Evolutionary conservation across 2,888 invertebrate genomes (phyloP).

Genomic region (Andrena marginata): DNA sequence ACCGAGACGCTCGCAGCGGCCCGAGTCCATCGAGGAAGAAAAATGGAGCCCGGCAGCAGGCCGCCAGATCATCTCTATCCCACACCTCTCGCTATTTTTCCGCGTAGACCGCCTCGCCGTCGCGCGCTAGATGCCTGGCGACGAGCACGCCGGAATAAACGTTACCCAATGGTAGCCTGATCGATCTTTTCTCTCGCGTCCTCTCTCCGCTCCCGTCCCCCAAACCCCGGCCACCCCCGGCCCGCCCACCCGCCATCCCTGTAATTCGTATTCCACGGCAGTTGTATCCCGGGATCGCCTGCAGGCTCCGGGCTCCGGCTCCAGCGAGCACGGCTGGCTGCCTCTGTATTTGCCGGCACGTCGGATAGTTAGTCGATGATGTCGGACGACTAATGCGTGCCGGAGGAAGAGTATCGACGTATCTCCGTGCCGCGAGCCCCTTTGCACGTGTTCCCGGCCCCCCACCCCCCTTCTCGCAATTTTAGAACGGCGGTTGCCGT

Average conservation of each 20-base stretch:
- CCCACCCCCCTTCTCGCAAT: conserved; percentile 51
- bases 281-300: conserved; percentile 71
- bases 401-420: conserved; percentile 66
- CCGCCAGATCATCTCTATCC: background rate
- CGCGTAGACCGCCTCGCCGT: background rate
- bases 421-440: conserved; percentile 34
- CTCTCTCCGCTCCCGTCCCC: background rate
- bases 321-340: conserved; percentile 30
- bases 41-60: background rate
- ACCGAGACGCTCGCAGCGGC: background rate
- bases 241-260: conserved; percentile 29
- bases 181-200: conserved; percentile 63
- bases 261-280: conserved; percentile 71
- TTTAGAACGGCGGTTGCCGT: conserved; percentile 45
- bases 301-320: conserved; percentile 51
- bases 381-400: conserved; percentile 69
- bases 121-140: conserved; percentile 6
- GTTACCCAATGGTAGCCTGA: conserved; percentile 64
- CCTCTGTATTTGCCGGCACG: conserved; percentile 55
- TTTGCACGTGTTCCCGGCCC: conserved; percentile 40
- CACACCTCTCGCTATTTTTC: background rate
- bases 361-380: conserved; percentile 71
- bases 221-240: background rate
- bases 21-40: background rate
- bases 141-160: conserved; percentile 58